Conservation (phyloP, 2,888 invertebrate species). For the Aquatica leii region DNA sequence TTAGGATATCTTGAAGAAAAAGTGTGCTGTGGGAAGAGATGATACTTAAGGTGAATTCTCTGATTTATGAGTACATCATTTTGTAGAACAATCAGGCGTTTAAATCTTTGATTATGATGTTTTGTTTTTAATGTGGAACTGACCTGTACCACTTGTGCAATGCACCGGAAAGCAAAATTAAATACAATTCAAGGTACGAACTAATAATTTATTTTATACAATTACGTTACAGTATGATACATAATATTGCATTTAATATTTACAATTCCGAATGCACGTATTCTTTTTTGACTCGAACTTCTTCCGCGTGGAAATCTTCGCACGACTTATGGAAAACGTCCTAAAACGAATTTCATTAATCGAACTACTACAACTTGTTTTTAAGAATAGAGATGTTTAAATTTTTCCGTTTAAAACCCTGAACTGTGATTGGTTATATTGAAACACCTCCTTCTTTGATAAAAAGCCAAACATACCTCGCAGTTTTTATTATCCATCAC, state of each 20-base stretch:
- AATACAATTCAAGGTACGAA: no score
- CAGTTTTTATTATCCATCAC: conserved; percentile 77
- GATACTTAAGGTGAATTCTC: no score
- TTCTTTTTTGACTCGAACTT: conserved; percentile 82
- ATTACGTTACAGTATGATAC: background rate
- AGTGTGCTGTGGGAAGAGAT: no score
- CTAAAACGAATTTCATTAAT: conserved; percentile 64
- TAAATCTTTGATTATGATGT: no score
- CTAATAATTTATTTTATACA: background rate
- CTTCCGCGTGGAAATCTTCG: conserved; percentile 82
- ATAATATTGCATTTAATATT: background rate
- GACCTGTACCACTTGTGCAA: no score
- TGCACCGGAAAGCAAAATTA: no score
- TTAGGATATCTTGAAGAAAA: no score
- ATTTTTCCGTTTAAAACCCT: background rate
- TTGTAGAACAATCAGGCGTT: no score
- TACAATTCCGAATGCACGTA: conserved; percentile 84
- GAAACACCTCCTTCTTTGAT: no score
- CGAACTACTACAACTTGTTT: background rate
- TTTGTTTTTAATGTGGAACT: no score
- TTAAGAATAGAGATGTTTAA: conserved; percentile 45
- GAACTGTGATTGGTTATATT: conserved; percentile 44
- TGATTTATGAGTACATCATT: no score
- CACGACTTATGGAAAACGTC: conserved; percentile 76
- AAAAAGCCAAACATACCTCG: conserved; percentile 63